Evolutionary conservation across 2,888 invertebrate species (phyloP), one percentile per base, ranked within the genome.

Genomic region (Eurytoma adleriae): DNA sequence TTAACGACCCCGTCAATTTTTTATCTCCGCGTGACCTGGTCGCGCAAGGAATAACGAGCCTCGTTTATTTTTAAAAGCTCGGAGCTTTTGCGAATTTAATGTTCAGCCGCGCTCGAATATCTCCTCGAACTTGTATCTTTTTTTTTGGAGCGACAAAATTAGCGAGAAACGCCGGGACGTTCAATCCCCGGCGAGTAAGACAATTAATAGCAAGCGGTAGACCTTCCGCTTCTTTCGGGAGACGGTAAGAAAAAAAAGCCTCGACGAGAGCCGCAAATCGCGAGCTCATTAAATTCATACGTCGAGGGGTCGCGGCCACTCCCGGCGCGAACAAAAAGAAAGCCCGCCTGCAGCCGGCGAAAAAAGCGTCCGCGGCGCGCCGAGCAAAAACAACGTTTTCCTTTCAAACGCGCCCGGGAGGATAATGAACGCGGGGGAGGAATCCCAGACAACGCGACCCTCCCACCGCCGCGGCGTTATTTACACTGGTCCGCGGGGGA

Each of bases 311-410:
- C 10, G 7, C 20, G 3, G 13, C 4, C 72, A 54, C 48, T 50
- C 24, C 18, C 69, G 3, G 0, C 57, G 57, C n/a, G 68, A 68
- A 64, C 40, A 64, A 64, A 66, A 73, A 73, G 73, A 27, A 61
- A 40, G 40, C 40, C 24, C 7, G 16, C n/a, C 64, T 40, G 12
- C n/a, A 30, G 64, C 62, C n/a, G n/a, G n/a, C n/a, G 30, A 30
- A 7, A 27, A 4, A 30, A 24, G 3, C 7, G 30, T 30, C n/a
- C 40, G 30, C 40, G 30, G n/a, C 54, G 40, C 64, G 30, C 64
- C 71, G 3, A n/a, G 56, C 64, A 74, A 66, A 74, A 74, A 74
- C 48, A 74, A 74, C 73, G 48, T 66, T 74, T 66, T 66, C 73
- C 73, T 74, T 74, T 74, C 73, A 66, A 74, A 74, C 66, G 24